Evolutionary conservation across 2,113 vertebrate species (phyloP), one percentile per base, ranked within the genome.

Genomic region (Nestor notabilis): DNA sequence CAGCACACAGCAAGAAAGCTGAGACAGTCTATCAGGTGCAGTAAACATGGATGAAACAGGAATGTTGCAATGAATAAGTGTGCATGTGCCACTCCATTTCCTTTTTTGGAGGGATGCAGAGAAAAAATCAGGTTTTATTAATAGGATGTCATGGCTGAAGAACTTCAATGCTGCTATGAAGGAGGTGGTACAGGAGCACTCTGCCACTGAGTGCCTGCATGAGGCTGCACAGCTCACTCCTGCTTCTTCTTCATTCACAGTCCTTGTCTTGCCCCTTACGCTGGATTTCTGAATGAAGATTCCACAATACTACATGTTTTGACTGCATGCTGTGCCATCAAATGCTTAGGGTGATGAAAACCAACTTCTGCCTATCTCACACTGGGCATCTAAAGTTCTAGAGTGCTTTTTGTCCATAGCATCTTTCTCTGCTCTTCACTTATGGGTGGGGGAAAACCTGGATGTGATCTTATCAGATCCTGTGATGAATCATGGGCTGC

Each of bases 381-480:
- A 27, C 7, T 14, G 14, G 17, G 6, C 31, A 49, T 5, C 14
- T 70, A 47, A 69, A 83, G 4, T 7, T 50, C 10, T 2, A 3
- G 6, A 63, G n/a, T 68, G 17, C 5, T 29, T 47, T 66, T 65
- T 58, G 14, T 9, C 17, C 2, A 1, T 1, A 37, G n/a, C 5
- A 13, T 63, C 9, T 69, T 71, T 23, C 35, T 69, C 17, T n/a
- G 4, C 5, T 39, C 7, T 44, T 83, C 16, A n/a, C 9, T 25
- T 39, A 1, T 0, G 21, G 13, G 2, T 4, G 7, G 13, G 17
- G 7, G 16, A 15, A 44, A 33, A n/a, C 19, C 19, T 1, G 5
- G 7, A 41, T 17, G 13, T 46, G n/a, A 43, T 7, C n/a, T 72
- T 80, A 47, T 80, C 15, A 56, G 39, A 61, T 60, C 18, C 20